These are phyloP conservation scores for Zygothrica quintamaculata DNA, from an alignment of 2,888 invertebrate species.

Conservation along the genomic window DNA sequence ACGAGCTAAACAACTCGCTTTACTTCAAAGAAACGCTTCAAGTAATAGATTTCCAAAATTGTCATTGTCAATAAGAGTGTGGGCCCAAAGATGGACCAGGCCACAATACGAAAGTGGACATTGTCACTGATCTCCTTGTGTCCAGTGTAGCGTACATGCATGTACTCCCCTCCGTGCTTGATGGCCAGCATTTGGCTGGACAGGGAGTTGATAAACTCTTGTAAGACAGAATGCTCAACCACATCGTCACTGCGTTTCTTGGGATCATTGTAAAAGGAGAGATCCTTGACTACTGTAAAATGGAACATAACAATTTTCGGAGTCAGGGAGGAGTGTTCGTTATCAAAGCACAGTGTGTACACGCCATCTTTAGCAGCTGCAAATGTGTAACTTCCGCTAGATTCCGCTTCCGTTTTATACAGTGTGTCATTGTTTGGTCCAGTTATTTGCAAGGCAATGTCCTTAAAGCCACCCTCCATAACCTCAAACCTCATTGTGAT, in stretches of 20 bases:
- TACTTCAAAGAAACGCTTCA: conserved; percentile 73
- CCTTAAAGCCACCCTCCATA: conserved; percentile 70
- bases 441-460: conserved; percentile 45
- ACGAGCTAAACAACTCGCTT: conserved; percentile 60
- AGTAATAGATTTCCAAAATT: conserved; percentile 60
- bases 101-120: conserved; percentile 56
- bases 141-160: conserved; percentile 62
- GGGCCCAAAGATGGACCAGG: conserved; percentile 63
- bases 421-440: conserved; percentile 45
- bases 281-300: conserved; percentile 39
- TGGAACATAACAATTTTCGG: conserved; percentile 72
- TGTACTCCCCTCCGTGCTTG: conserved; percentile 67
- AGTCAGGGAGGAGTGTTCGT: conserved; percentile 54
- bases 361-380: conserved; percentile 41
- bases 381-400: conserved; percentile 60
- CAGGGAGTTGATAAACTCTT: conserved; percentile 49
- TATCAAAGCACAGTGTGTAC: conserved; percentile 60
- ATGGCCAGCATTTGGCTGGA: conserved; percentile 42
- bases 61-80: conserved; percentile 53
- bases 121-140: conserved; percentile 53
- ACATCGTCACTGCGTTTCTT: conserved; percentile 50
- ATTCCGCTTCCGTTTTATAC: conserved; percentile 37
- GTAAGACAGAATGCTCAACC: conserved; percentile 54
- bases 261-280: conserved; percentile 43
- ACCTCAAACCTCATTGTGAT: conserved; percentile 62